Base-by-base conservation (phyloP, 2,888 invertebrate genomes). In the Zootermopsis nevadensis region DNA sequence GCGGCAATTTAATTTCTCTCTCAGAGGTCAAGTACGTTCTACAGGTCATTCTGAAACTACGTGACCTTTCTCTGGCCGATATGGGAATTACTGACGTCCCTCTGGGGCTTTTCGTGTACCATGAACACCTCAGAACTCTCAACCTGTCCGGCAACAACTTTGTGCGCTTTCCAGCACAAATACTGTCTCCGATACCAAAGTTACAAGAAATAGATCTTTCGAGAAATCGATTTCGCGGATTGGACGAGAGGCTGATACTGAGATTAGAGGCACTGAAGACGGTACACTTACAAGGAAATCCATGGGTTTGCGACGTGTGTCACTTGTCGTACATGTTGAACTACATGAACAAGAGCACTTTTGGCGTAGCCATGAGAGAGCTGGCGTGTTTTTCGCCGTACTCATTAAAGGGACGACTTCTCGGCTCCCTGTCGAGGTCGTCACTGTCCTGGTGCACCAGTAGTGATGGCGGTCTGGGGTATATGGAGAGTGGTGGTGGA, bases 101-200 rank as follows among this genome's bases (percentile, higher is more conserved):
- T 0, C 89, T 90, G 1, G 91, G 92, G 86, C 90, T 94, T 85
- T 91, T 94, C 85, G 91, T 90, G 0, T 91, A 92, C 86, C 91
- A 93, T 86, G 91, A 92, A 55, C 91, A 92, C 86, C 89, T 96
- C 84, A 91, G 91, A 83, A 91, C 91, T 84, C 90, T 96, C 85
- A 95, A 96, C 90, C 89, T 96, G 86, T 95, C 95, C 53, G 93
- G 93, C 87, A 96, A 96, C 89, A 91, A 93, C 88, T 90, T 96
- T 83, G 90, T 89, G 0, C 90, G 89, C 79, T 90, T 94, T 86
- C 93, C 92, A 19, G 90, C 90, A 53, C 91, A 92, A 86, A 89
- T 92, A 77, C 88, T 94, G 0, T 89, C 90, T 2, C 91, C 92
- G 83, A 91, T 93, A 1, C 91, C 91, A 83, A 91, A 91, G 88